These are phyloP conservation scores for Daphoenositta chrysoptera DNA, from an alignment of 2,113 vertebrate genomes.

Conservation along the genomic window DNA sequence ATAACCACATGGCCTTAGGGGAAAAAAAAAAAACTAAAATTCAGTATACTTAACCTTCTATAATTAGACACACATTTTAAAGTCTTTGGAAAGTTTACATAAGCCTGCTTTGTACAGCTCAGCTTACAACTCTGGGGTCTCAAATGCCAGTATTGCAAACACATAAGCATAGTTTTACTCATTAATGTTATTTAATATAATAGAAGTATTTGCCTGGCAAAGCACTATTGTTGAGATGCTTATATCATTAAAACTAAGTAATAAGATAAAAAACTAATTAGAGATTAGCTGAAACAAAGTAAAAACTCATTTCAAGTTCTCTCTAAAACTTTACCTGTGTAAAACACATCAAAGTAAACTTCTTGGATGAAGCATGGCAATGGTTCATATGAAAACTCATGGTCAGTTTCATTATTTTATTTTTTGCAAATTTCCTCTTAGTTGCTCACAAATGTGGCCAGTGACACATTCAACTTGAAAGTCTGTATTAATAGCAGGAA, in stretches of 20 bases:
- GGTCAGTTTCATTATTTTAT: not conserved
- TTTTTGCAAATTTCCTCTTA: not conserved
- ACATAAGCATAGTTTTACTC: not conserved
- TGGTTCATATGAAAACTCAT: not conserved
- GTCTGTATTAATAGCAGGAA: not conserved
- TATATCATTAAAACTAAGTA: not conserved
- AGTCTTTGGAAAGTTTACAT: conserved; percentile 12
- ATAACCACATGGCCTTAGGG: conserved; percentile 86
- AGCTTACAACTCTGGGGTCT: not conserved
- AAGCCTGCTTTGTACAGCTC: not conserved
- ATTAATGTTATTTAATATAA: not conserved
- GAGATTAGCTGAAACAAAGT: not conserved
- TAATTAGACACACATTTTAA: conserved; percentile 55
- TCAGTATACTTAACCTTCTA: conserved; percentile 5
- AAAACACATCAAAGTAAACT: not conserved
- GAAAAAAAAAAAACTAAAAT: not conserved
- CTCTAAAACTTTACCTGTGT: not conserved
- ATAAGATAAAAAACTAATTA: not conserved
- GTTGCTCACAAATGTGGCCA: not conserved
- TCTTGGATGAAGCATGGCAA: not conserved
- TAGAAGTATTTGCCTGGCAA: not conserved
- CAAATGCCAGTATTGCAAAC: not conserved
- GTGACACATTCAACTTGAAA: not conserved
- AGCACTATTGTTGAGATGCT: not conserved
- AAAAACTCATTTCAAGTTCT: not conserved